Percentiles rank a stretch among this genome's conserved stretches.
Conservation (phyloP, 2,113 vertebrate species). For the Entomyzon cyanotis region DNA sequence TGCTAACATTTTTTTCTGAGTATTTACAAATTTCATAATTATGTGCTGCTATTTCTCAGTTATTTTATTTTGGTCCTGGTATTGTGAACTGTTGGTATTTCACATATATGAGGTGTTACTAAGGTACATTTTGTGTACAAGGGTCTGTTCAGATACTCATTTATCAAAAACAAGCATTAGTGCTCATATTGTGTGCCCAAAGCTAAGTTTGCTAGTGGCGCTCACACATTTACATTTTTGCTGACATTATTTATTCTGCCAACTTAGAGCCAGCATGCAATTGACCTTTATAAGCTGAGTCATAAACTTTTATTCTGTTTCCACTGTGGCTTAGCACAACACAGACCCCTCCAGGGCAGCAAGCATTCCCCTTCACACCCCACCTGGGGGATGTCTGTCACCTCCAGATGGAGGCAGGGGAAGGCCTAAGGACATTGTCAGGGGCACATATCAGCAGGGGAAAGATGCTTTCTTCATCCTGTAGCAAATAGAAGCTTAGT, state of each 20-base stretch:
- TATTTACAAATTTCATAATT: not conserved
- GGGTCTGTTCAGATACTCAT: not conserved
- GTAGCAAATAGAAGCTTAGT: not conserved
- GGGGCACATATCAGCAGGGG: not conserved
- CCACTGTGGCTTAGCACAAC: not conserved
- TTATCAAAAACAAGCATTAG: not conserved
- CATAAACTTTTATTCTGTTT: not conserved
- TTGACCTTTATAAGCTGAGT: not conserved
- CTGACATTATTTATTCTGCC: not conserved
- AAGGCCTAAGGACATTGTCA: not conserved
- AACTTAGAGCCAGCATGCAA: not conserved
- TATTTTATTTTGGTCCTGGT: not conserved
- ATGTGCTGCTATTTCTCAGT: not conserved
- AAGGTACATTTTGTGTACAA: not conserved
- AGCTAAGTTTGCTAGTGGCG: not conserved
- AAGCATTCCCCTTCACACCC: not conserved
- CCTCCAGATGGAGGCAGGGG: not conserved
- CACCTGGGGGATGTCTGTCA: not conserved
- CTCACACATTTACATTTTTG: not conserved
- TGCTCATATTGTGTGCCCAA: not conserved
- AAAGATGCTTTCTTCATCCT: not conserved
- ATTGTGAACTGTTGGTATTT: not conserved
- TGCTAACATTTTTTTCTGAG: not conserved
- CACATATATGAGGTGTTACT: not conserved
- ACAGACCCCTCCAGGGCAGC: not conserved